phyloP scores from a whole-genome alignment of 2,113 vertebrate genomes.

The Tonatia bakeri region DNA sequence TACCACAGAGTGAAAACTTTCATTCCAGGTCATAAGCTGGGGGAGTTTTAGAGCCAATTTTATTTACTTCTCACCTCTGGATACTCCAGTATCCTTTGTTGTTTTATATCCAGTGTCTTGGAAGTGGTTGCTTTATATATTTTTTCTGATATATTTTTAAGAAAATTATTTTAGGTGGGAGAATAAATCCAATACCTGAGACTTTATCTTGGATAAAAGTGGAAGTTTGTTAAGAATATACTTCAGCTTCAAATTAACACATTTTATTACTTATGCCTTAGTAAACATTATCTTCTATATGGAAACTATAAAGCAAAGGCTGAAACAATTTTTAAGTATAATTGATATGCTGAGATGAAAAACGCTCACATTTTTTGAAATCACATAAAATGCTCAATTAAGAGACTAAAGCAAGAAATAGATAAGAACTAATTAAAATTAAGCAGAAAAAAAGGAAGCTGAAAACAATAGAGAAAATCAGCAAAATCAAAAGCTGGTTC shows the following conservation, averaged over 20 bases:
- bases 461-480: background rate
- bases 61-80: background rate
- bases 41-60: background rate
- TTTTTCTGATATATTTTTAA: background rate
- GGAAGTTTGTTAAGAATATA: background rate
- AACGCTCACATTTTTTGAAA: background rate
- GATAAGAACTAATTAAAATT: background rate
- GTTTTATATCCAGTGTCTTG: background rate
- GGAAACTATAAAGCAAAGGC: background rate
- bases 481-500: background rate
- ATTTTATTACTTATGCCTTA: background rate
- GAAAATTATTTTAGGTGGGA: background rate
- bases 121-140: background rate
- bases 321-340: background rate
- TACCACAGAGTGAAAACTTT: background rate
- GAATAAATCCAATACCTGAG: background rate
- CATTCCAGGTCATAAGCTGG: background rate
- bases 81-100: background rate
- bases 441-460: background rate
- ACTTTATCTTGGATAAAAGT: background rate
- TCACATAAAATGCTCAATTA: background rate
- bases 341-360: background rate
- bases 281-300: background rate
- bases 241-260: background rate
- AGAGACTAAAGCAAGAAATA: background rate